Evolutionary conservation across 2,113 vertebrate genomes (phyloP).

Genomic region (Hydrolagus affinis): DNA sequence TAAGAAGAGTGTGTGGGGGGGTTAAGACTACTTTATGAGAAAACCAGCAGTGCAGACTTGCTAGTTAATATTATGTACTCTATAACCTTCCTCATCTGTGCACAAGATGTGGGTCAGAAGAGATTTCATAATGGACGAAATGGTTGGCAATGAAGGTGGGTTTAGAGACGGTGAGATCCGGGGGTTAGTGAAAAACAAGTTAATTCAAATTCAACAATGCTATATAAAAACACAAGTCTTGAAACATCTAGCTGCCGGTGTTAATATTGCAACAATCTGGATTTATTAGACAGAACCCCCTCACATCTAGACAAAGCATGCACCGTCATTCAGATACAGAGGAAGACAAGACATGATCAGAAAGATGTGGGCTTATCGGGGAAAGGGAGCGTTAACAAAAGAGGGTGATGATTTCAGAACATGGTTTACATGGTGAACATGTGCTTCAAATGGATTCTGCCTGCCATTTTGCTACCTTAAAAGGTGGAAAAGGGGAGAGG

Average conservation of each 20-base stretch:
- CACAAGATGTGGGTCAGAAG: neutral
- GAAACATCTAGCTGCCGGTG: no score
- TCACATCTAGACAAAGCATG: neutral
- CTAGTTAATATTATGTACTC: no score
- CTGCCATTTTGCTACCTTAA: neutral
- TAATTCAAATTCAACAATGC: no score
- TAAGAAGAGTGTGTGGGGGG: no score
- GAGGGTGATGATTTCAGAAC: no score
- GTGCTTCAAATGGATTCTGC: neutral
- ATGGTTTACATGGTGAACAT: neutral
- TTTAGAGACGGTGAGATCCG: neutral
- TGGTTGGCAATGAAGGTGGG: neutral
- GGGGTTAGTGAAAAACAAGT: no score
- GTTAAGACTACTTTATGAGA: no score
- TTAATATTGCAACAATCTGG: neutral
- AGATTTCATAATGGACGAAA: no score
- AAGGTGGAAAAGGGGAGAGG: no score
- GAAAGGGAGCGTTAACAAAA: no score
- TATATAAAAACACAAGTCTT: no score
- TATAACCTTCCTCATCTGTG: neutral
- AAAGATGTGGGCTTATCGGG: neutral
- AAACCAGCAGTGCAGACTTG: no score
- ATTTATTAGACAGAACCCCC: neutral
- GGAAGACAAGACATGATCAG: neutral
- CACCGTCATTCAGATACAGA: neutral